Evolutionary conservation across 2,113 vertebrate genomes (phyloP).

Genomic region (Numida meleagris): DNA sequence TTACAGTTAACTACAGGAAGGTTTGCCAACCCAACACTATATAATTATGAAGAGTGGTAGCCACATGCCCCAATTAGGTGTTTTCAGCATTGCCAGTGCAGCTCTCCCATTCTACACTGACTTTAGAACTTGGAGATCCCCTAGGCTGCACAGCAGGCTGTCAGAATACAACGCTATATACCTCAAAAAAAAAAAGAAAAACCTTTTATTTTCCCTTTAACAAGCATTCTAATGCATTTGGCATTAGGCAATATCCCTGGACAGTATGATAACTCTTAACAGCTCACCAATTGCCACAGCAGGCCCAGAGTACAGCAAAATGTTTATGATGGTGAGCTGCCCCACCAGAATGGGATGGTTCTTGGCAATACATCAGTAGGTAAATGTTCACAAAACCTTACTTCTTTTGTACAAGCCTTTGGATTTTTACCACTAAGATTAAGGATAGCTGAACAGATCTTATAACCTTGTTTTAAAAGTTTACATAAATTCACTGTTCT

Average conservation of each 20-base stretch:
- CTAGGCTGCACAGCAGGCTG: neutral
- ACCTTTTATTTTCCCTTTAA: neutral
- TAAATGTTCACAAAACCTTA: neutral
- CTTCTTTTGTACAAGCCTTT: neutral
- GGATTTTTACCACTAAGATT: neutral
- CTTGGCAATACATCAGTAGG: neutral
- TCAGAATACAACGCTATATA: neutral
- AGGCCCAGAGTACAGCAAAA: neutral
- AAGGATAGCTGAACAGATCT: neutral
- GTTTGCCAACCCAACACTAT: neutral
- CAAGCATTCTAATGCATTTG: neutral
- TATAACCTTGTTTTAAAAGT: neutral
- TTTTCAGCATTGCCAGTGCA: neutral
- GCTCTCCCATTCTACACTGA: neutral
- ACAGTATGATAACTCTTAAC: neutral
- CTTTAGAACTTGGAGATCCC: neutral
- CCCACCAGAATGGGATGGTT: neutral
- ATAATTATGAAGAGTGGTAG: neutral
- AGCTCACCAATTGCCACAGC: neutral
- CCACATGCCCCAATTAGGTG: neutral
- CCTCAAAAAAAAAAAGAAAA: neutral
- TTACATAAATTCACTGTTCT: neutral
- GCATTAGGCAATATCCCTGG: neutral
- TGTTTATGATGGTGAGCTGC: neutral
- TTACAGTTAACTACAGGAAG: neutral